phyloP scores from a whole-genome alignment of 92 coral and sea anemone genomes.

The Siderastrea siderea region DNA sequence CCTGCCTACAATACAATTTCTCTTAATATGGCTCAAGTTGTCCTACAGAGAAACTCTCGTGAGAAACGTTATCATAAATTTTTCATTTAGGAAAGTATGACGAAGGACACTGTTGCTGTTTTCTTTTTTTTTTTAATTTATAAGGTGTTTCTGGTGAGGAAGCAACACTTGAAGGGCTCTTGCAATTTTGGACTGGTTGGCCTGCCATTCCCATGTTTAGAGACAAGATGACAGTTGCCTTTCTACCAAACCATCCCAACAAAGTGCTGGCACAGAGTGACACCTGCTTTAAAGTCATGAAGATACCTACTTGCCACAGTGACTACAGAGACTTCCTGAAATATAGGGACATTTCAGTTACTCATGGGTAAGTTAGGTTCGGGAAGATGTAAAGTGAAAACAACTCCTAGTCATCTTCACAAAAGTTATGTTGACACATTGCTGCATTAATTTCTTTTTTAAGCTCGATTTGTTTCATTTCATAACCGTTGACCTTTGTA shows the following conservation, averaged over 20 bases:
- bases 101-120: slow-evolving; percentile 2
- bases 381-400: slow-evolving; percentile 38
- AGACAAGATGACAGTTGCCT: slow-evolving; percentile 38
- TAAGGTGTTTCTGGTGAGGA: slow-evolving; percentile 4
- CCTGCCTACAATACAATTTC: too few relatives aligned
- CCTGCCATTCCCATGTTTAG: slow-evolving; percentile 6
- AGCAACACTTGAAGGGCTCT: slow-evolving; percentile 24
- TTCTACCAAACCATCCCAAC: slow-evolving; percentile 24
- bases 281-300: slow-evolving; percentile 37
- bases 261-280: slow-evolving; percentile 59
- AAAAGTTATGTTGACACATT: slow-evolving; percentile 1
- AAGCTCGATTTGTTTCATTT: too few relatives aligned
- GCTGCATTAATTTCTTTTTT: slow-evolving; percentile 14
- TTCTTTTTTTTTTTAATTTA: too few relatives aligned
- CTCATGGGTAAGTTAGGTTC: slow-evolving; percentile 57
- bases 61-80: slow-evolving; percentile 22
- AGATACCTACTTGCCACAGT: slow-evolving; percentile 37
- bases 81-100: slow-evolving; percentile 23
- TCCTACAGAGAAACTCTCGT: slow-evolving; percentile 7
- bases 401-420: slow-evolving; percentile 14
- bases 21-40: too few relatives aligned
- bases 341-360: slow-evolving; percentile 47
- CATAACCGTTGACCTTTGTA: neutral
- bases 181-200: slow-evolving; percentile 46
- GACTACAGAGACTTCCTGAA: slow-evolving; percentile 30